phyloP scores from a whole-genome alignment of 1,140 invertebrate genomes.

The Oncopodura yosiiana region DNA sequence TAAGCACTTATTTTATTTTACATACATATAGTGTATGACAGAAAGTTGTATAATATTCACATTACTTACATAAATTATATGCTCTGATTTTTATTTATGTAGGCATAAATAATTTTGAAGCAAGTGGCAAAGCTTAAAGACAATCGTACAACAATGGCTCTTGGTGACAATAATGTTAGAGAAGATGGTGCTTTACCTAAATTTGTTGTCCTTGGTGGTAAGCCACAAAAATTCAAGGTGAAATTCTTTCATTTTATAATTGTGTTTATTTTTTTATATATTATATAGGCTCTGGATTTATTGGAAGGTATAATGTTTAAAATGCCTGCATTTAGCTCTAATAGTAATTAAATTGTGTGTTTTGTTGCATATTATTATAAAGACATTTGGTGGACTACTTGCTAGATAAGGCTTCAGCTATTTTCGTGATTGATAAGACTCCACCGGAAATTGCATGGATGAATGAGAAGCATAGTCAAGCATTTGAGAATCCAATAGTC shows the following conservation, averaged over 20 bases:
- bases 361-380: no score
- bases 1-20: no score
- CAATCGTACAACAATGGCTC: not conserved
- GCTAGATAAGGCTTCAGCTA: conserved; percentile 63
- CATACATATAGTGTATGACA: no score
- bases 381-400: conserved; percentile 75
- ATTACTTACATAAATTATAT: no score
- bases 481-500: conserved; percentile 62
- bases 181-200: conserved; percentile 2
- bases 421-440: conserved; percentile 79
- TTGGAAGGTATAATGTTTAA: no score
- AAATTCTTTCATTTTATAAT: conserved; percentile 1
- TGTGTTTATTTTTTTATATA: conserved; percentile 38
- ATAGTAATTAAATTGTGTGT: no score
- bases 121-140: no score
- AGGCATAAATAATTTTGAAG: no score
- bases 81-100: no score
- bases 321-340: no score
- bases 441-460: conserved; percentile 84
- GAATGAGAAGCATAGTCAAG: conserved; percentile 57
- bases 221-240: not conserved
- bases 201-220: conserved; percentile 23
- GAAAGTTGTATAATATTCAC: no score
- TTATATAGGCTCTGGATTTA: conserved; percentile 87
- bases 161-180: not conserved